Evolutionary conservation across 2,113 vertebrate genomes (phyloP), one percentile per base, ranked within the genome.

Genomic region (Meriones unguiculatus): DNA sequence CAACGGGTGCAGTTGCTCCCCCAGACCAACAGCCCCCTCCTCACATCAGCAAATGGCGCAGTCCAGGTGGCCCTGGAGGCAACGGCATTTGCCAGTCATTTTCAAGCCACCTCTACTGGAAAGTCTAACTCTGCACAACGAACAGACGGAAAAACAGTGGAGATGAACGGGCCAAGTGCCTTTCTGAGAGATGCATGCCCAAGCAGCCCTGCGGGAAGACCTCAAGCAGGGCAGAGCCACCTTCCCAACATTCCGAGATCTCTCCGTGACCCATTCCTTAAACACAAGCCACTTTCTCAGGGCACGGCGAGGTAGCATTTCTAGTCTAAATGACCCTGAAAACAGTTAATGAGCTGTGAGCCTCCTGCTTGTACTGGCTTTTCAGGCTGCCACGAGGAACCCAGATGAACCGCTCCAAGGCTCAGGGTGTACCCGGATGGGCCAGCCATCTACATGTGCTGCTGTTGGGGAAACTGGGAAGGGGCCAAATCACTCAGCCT

Each of bases 21-120:
- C n/a, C 76, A 7, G 7, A 5, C 38, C 75, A 28, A 28, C 52
- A 20, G 17, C 15, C 9, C 13, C 54, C 32, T 46, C 22, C 35
- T 25, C 1, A 0, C 17, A 67, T 9, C 32, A 1, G 73, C 50
- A 18, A 5, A 18, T 5, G 10, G 57, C 32, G 46, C 20, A 64
- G 24, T n/a, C 35, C 24, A 4, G 4, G 2, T 4, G 6, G 7
- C 75, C 32, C 0, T 12, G 65, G n/a, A 86, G 24, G 12, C 14
- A 4, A 46, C 46, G 0, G 46, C 46, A 46, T 5, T 46, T 46
- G 35, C 78, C 22, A 30, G 25, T 38, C 82, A 67, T 50, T 18
- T 38, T 65, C 38, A 13, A 4, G 67, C 20, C 59, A 90, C 13
- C 70, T 67, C 14, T 30, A 18, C 18, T 30, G 12, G 14, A 5